Base-by-base conservation (phyloP, 2,888 invertebrate species). In the Candidula unifasciata region DNA sequence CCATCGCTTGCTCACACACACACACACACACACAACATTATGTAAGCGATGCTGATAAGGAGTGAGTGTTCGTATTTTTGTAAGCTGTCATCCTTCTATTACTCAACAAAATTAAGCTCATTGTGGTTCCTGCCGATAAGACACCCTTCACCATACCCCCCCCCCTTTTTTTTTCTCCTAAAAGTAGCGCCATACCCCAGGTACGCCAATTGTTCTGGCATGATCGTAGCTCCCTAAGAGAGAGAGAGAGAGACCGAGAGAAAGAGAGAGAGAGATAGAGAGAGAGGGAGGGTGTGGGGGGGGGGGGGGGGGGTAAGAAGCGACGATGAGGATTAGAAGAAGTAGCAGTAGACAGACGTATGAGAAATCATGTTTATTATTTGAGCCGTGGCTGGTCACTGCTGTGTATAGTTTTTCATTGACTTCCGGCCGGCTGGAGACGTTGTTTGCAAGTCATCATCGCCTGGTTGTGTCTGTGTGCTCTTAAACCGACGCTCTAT, bases 381-480 rank as follows among this genome's bases (percentile, higher is more conserved):
- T 71, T 37, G 71, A 71, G 37, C 35, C 24, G 24, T 71, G 35
- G 37, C 24, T 24, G 0, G 71, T 60, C n/a, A 60, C 60, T 6
- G 18, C 33, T 3, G 3, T 3, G 6, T 10, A 18, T 10, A 21
- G 16, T 27, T 73, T 73, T 73, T 71, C 16, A 52, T 0, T 52
- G 27, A 73, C 73, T 73, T 73, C 73, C 73, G 71, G 37, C 24
- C 35, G 3, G 37, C 37, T 24, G 37, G 30, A 3, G 6, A 18
- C 2, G 27, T 10, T 35, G 27, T 74, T 10, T 74, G 74, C 74
- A 74, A 74, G 74, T 74, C 74, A 74, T 33, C n/a, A 5, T 60
- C 21, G 21, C 18, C 3, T 13, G 21, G 5, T n/a, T 21, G 18
- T 16, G 21, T 60, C 21, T 21, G n/a, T 60, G 10, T 60, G 21